Evolutionary conservation across 2,888 invertebrate genomes (phyloP), one percentile per base, ranked within the genome.

Genomic region (Rhamphomyia laevipes): DNA sequence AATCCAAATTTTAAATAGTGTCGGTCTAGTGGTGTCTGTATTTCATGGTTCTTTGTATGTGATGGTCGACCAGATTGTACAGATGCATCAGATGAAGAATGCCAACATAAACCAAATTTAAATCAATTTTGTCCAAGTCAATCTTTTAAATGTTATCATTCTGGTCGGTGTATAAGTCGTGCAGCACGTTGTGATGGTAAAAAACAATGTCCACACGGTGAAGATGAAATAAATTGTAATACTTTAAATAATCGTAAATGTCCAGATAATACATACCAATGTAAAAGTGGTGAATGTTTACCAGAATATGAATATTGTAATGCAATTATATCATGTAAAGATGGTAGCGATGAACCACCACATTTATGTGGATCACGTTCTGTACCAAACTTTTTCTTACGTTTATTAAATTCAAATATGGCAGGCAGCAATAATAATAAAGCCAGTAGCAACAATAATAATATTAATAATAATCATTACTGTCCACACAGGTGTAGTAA

Each of bases 31-130:
- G 92, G 92, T 2, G 76, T 80, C 13, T 92, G 92, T 68, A 86
- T 92, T 63, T 90, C 89, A 59, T 91, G 90, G 90, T 91, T 88
- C 75, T 91, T 90, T 69, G 87, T 92, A 5, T 92, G 92, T 68
- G 91, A 92, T 65, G 65, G 70, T 13, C 79, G 86, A 55, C 77
- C 80, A 54, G 89, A 92, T 64, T 92, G 92, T 63, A 77, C 78
- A 10, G 91, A 91, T 62, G 88, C 86, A 17, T 89, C 89, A 0
- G 92, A 92, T 65, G 92, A 92, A 68, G 83, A 83, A 61, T 90
- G 89, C 65, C 73, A 75, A 60, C 77, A 76, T 52, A 67, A 65
- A 56, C 59, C 61, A 16, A 64, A 66, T 35, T 55, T 62, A 9
- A 66, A 63, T 51, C 66, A 66, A 54, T 73, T 78, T 46, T 83